Base-by-base conservation (phyloP, 2,888 invertebrate genomes). In the Byasa hedistus region DNA sequence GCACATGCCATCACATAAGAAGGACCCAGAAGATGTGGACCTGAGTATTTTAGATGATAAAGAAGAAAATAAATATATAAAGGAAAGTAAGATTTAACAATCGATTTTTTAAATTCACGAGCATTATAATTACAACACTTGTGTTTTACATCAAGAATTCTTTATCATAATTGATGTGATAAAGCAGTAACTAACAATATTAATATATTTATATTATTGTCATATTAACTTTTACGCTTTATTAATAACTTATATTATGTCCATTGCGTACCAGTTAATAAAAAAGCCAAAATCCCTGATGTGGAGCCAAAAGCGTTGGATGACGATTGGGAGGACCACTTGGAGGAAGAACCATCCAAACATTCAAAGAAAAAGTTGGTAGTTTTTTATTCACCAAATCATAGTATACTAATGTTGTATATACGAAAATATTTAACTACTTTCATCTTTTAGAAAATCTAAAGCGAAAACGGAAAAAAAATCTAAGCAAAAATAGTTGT, bases 301-400 rank as follows among this genome's bases (percentile, higher is more conserved):
- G 60, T 65, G 24, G 65, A 65, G 7, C 65, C 59, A n/a, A 23
- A 54, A 3, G 65, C 55, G 19, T 32, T 39, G 56, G 65, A 65
- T 17, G 65, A 65, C 27, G 22, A 56, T 27, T 65, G 65, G 65
- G 65, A 65, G 27, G 65, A 65, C 23, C 1, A 56, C 2, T 1
- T 65, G 1, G 39, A 56, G 1, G 57, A 24, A 10, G 17, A 2
- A 12, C 24, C 60, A 22, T n/a, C 48, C 8, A 32, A 5, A 10
- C 10, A 7, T 32, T 10, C 32, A 32, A 55, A 54, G 19, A 1
- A 52, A 22, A 27, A 63, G 56, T 56, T 56, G n/a, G 56, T n/a
- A 17, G 27, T 24, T 24, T 55, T 56, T 12, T 27, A 15, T 44
- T 55, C 32, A 10, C 10, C 10, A 32, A 32, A 32, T 32, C 1